Conservation (phyloP, 2,113 vertebrate genomes). For the Engystomops pustulosus region DNA sequence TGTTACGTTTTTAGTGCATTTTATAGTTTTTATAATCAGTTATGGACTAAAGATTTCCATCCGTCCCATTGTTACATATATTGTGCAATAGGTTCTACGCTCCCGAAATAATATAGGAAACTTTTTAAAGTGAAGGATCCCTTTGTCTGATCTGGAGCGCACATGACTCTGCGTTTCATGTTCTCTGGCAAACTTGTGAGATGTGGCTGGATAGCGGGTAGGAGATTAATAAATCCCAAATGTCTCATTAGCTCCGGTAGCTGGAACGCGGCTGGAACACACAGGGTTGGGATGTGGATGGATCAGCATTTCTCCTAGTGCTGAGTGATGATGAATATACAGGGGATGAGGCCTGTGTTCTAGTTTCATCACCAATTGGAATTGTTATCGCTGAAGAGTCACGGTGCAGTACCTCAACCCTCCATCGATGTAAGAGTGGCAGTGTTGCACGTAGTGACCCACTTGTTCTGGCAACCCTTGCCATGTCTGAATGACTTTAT, state of each 20-base stretch:
- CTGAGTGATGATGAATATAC: neutral
- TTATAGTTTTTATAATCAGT: too few relatives aligned
- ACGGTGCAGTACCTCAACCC: too few relatives aligned
- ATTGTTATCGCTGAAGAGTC: neutral
- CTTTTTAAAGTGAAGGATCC: neutral
- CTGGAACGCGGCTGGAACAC: neutral
- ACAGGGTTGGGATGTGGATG: neutral
- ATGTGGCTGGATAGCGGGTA: neutral
- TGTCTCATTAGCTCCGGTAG: slow-evolving; percentile 6
- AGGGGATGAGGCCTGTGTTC: neutral
- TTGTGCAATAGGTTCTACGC: neutral
- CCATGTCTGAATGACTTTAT: too few relatives aligned
- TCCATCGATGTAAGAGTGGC: too few relatives aligned
- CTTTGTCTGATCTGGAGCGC: slow-evolving; percentile 51
- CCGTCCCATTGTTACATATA: neutral
- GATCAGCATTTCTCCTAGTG: neutral
- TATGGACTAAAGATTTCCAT: too few relatives aligned
- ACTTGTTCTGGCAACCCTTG: too few relatives aligned
- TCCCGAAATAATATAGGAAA: neutral
- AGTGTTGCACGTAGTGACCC: neutral
- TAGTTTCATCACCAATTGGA: neutral
- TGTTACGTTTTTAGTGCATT: too few relatives aligned
- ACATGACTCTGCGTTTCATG: slow-evolving; percentile 18
- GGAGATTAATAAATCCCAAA: slow-evolving; percentile 5
- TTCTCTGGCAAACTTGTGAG: slow-evolving; percentile 19